These are phyloP conservation scores for Cololabis saira DNA, from an alignment of 2,113 vertebrate species.

Conservation along the genomic window DNA sequence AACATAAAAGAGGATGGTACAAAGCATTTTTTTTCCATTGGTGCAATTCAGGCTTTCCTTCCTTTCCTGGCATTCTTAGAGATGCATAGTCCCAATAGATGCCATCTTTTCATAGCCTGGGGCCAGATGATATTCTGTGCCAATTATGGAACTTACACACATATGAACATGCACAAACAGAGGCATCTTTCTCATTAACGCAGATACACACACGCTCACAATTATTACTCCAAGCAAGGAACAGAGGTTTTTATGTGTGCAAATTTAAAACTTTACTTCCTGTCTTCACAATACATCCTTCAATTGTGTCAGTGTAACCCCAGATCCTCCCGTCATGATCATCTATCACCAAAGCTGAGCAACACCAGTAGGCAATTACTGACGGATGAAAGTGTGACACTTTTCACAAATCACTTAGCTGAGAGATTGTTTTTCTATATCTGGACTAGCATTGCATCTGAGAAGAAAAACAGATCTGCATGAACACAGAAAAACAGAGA, in stretches of 20 bases:
- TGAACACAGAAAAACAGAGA: not conserved
- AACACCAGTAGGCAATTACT: constrained; percentile 64
- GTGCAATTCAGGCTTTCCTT: not conserved
- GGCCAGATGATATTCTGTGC: constrained; percentile 8
- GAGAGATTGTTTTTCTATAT: constrained; percentile 62
- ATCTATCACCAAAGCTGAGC: constrained; percentile 48
- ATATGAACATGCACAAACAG: not conserved
- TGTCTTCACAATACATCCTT: too few species aligned
- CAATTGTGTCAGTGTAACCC: too few species aligned
- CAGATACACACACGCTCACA: too few species aligned
- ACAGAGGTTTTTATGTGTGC: constrained; percentile 1
- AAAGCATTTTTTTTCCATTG: not conserved
- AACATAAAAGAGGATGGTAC: too few species aligned
- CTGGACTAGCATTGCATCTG: constrained; percentile 44
- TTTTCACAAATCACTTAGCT: constrained; percentile 70
- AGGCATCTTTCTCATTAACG: not conserved
- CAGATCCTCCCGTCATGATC: constrained; percentile 5
- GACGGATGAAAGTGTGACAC: constrained; percentile 67
- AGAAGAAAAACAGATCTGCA: constrained; percentile 1
- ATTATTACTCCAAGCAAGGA: not conserved
- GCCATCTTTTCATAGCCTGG: not conserved
- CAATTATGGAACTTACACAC: constrained; percentile 25
- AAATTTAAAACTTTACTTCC: too few species aligned
- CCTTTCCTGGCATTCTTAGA: constrained; percentile 3
- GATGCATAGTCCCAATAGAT: constrained; percentile 12